Evolutionary conservation across 1,140 invertebrate species (phyloP), one percentile per base, ranked within the genome.

Genomic region (Drosophila burlai): DNA sequence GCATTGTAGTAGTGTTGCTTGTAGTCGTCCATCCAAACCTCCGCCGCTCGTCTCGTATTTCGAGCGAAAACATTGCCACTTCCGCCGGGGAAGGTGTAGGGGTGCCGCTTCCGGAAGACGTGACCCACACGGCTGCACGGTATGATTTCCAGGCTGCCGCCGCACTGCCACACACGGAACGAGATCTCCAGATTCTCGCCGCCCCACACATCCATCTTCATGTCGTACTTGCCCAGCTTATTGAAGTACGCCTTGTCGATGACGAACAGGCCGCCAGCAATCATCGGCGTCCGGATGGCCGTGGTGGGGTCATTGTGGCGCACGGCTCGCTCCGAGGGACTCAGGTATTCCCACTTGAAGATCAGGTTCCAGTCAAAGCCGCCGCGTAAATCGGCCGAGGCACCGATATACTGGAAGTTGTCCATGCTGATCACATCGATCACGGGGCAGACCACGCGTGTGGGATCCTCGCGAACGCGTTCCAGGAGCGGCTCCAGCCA

Each of bases 401-500:
- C 98, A 9, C 97, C 97, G 64, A 99, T 98, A 93, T 99, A 99
- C 93, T 98, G 97, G 92, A 99, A 99, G n/a, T 97, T 98, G 91
- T 99, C 98, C 96, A 99, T 99, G 93, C 97, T 98, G 75, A 99
- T 99, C 11, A 99, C 98, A 93, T 99, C 98, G 83, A 99, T 99
- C 11, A 99, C 97, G 2, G 98, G 98, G 83, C 97, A 98, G 7
- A 98, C 97, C 4, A 99, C 98, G 43, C 98, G 96, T 1, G 96
- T 96, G 18, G 96, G 96, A 93, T 99, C 97, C 95, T 97, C 96
- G 18, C 96, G 96, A 42, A 99, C 97, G 71, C 98, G 95, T 92
- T 99, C 97, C 58, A 99, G 93, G 16, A 99, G 94, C 0, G 99
- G 99, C 83, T 99, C 98, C 81, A 99, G 93, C 99, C 99, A 99